These are phyloP conservation scores for Semaprochilodus insignis DNA, from an alignment of 2,797 vertebrate species.

Conservation along the genomic window DNA sequence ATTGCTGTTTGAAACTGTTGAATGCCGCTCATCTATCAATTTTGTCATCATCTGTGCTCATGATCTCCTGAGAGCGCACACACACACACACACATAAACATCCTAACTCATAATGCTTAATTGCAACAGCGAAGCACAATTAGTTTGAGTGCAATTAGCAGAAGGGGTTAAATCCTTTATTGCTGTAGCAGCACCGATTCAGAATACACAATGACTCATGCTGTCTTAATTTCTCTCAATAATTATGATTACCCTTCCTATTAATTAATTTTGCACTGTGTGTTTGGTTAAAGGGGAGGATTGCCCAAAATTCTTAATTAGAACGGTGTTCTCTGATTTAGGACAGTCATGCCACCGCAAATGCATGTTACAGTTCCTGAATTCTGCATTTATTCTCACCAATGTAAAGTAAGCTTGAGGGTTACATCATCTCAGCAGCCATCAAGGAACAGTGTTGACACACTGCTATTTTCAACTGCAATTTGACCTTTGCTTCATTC, in stretches of 20 bases:
- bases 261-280: constrained; percentile 41
- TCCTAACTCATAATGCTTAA: constrained; percentile 51
- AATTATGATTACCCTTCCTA: constrained; percentile 53
- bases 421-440: constrained; percentile 14
- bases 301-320: constrained; percentile 43
- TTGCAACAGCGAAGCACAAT: constrained; percentile 56
- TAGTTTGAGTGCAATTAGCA: constrained; percentile 56
- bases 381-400: constrained; percentile 11
- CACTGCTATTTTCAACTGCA: constrained; percentile 31
- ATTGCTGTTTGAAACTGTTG: too few species aligned
- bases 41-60: too few species aligned
- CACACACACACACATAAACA: constrained; percentile 39
- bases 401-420: neutral
- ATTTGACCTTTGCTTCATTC: constrained; percentile 66
- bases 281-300: constrained; percentile 27
- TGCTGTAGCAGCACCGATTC: constrained; percentile 37
- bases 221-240: constrained; percentile 51
- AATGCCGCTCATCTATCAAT: too few species aligned
- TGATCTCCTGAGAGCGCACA: constrained; percentile 42
- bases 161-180: constrained; percentile 55
- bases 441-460: constrained; percentile 19
- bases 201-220: constrained; percentile 45
- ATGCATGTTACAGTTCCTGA: neutral
- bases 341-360: neutral
- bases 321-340: neutral